Conservation (phyloP, 2,113 vertebrate species). For the Rhombomys opimus region DNA sequence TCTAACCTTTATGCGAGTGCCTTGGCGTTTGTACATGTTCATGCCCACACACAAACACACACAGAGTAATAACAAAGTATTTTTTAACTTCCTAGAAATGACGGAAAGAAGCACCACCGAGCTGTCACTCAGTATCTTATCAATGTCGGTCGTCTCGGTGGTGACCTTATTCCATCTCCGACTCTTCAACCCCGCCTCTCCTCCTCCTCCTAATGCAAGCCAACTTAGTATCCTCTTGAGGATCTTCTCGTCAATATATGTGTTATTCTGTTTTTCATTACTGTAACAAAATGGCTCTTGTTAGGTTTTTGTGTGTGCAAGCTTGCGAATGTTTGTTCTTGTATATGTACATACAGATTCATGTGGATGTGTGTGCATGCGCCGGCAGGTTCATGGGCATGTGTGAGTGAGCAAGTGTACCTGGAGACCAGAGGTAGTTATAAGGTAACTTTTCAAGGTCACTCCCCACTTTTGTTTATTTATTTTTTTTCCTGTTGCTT, state of each 20-base stretch:
- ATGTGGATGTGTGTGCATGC: not conserved
- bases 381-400: not conserved
- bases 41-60: not conserved
- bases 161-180: not conserved
- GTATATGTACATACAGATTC: not conserved
- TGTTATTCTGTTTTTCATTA: not conserved
- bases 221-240: not conserved
- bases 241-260: not conserved
- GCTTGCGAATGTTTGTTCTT: not conserved
- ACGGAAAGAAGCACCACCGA: not conserved
- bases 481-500: too few relatives aligned
- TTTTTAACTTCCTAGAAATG: not conserved
- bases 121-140: not conserved
- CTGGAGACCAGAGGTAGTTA: not conserved
- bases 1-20: not conserved
- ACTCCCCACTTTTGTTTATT: not conserved
- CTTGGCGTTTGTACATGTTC: not conserved
- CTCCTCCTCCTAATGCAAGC: not conserved
- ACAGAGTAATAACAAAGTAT: not conserved
- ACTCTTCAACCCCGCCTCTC: too few relatives aligned
- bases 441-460: not conserved
- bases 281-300: not conserved
- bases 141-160: not conserved
- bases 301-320: not conserved
- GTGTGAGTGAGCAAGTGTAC: not conserved